These are phyloP conservation scores for Oryzias woworae DNA, from an alignment of 2,113 vertebrate genomes.

Conservation along the genomic window DNA sequence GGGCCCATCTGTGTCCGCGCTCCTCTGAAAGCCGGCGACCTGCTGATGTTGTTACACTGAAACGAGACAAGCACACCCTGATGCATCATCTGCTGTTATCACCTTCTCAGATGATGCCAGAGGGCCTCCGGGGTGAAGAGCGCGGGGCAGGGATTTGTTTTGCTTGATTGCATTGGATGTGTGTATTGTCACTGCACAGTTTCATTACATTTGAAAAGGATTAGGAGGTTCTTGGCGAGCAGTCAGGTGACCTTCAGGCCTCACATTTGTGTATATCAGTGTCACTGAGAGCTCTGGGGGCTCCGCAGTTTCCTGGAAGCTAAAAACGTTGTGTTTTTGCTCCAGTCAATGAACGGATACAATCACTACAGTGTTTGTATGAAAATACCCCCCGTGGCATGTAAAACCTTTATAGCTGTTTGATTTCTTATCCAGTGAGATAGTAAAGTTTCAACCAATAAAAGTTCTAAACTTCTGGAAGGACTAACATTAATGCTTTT, in stretches of 20 bases:
- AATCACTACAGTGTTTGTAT: too few relatives aligned
- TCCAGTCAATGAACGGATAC: background rate
- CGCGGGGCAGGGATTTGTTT: slow-evolving; percentile 23
- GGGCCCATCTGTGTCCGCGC: slow-evolving; percentile 65
- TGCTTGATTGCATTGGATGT: slow-evolving; percentile 39
- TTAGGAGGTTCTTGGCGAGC: slow-evolving; percentile 24
- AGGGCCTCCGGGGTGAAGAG: slow-evolving; percentile 13
- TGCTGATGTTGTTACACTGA: slow-evolving; percentile 27
- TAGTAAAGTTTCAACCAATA: too few relatives aligned
- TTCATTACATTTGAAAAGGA: slow-evolving; percentile 36
- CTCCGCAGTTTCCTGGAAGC: background rate
- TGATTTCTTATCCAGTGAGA: background rate
- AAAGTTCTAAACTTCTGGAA: too few relatives aligned
- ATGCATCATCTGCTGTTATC: slow-evolving; percentile 49
- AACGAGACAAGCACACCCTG: slow-evolving; percentile 40
- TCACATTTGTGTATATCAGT: slow-evolving; percentile 1
- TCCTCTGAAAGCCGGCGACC: slow-evolving; percentile 36
- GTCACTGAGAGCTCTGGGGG: background rate
- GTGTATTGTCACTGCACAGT: slow-evolving; percentile 24
- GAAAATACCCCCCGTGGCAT: too few relatives aligned
- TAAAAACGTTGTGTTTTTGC: background rate
- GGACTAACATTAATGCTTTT: too few relatives aligned
- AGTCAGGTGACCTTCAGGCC: slow-evolving; percentile 31
- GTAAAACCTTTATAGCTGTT: background rate
- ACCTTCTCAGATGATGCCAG: slow-evolving; percentile 39